Evolutionary conservation across 2,797 vertebrate species (phyloP).

Genomic region (Malacoraja senta): DNA sequence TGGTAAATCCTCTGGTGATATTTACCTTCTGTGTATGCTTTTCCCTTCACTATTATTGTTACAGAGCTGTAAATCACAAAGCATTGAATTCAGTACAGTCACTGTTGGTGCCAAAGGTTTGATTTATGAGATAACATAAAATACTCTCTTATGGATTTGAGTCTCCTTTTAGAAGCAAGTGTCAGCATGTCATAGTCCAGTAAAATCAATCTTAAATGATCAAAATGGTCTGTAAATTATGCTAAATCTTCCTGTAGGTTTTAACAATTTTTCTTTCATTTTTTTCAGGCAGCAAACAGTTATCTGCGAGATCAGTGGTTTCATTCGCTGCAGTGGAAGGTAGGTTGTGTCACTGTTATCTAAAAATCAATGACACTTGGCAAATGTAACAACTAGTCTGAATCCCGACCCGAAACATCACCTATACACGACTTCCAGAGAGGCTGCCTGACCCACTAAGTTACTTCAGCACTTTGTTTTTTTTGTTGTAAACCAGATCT

Average conservation of each 20-base stretch:
- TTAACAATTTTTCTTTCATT: slow-evolving; percentile 25
- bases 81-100: not conserved
- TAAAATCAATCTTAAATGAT: not conserved
- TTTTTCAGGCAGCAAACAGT: slow-evolving; percentile 89
- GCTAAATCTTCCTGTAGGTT: not conserved
- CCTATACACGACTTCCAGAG: too few species aligned
- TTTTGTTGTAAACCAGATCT: too few species aligned
- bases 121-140: not conserved
- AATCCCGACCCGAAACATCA: too few species aligned
- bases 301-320: slow-evolving; percentile 99
- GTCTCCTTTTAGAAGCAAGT: not conserved
- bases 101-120: not conserved
- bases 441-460: too few species aligned
- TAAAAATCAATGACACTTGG: not conserved
- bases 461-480: too few species aligned
- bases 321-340: slow-evolving; percentile 99
- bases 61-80: not conserved
- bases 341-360: slow-evolving; percentile 51
- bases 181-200: not conserved
- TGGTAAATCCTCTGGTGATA: not conserved
- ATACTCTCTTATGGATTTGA: not conserved
- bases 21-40: not conserved
- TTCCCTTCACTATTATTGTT: not conserved
- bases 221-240: slow-evolving; percentile 41
- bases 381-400: not conserved